Conservation (phyloP, 2,888 invertebrate genomes). For the Endomychus coccineus region DNA sequence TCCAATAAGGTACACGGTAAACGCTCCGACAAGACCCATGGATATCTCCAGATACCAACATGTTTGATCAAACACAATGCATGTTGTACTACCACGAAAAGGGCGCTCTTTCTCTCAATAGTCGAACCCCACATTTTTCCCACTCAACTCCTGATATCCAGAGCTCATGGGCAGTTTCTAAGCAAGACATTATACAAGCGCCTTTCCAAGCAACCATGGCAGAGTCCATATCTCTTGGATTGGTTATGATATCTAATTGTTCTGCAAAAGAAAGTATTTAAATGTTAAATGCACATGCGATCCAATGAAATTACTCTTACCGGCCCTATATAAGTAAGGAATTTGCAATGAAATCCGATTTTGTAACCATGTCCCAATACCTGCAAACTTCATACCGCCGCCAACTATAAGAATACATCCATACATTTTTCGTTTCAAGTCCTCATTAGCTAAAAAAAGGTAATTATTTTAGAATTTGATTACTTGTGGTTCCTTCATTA, state of each 20-base stretch:
- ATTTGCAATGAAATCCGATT: conserved; percentile 78
- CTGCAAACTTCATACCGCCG: conserved; percentile 82
- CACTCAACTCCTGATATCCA: conserved; percentile 86
- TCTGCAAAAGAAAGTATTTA: conserved; percentile 43
- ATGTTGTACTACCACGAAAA: conserved; percentile 83
- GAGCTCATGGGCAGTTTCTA: conserved; percentile 87
- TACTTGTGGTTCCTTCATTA: too few species aligned
- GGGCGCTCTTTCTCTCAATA: conserved; percentile 84
- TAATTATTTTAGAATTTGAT: too few species aligned
- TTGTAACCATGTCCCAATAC: conserved; percentile 80
- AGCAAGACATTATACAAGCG: conserved; percentile 84
- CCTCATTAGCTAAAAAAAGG: conserved; percentile 68
- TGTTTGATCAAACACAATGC: too few species aligned
- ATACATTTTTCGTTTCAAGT: conserved; percentile 89
- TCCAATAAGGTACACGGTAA: too few species aligned
- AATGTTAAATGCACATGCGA: not conserved
- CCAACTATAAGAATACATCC: conserved; percentile 87
- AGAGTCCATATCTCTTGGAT: conserved; percentile 88
- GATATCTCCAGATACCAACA: too few species aligned
- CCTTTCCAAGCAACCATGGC: conserved; percentile 91
- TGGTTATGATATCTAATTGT: conserved; percentile 81
- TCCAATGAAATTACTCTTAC: conserved; percentile 29
- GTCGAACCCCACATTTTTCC: conserved; percentile 74
- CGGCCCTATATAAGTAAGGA: conserved; percentile 67
- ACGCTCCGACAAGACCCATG: too few species aligned